Evolutionary conservation across 1,140 invertebrate species (phyloP), one percentile per base, ranked within the genome.

Genomic region (Drosophila nasuta): DNA sequence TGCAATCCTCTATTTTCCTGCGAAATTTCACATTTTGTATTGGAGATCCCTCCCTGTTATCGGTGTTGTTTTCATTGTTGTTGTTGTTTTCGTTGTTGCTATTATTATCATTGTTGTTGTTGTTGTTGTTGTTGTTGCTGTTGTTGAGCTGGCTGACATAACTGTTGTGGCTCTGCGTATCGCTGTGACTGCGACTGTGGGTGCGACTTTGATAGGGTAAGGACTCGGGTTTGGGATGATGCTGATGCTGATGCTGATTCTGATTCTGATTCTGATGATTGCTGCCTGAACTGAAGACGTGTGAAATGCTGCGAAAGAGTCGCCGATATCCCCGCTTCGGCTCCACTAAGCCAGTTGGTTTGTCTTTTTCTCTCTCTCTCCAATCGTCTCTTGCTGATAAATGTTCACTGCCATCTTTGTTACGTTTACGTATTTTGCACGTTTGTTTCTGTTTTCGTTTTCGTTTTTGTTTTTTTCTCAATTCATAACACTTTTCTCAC

Each of bases 251-350:
- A 59, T 41, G 59, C 20, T 43, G 68, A 25, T 25, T 41, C n/a
- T n/a, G n/a, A n/a, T n/a, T n/a, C 11, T 41, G 33, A 43, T n/a
- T 48, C 25, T 57, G 63, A 33, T 65, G 75, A 5, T 82, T 87
- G 68, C 57, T 69, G 60, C 88, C 88, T 5, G 77, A 15, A 54
- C 75, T 78, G 33, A 91, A 91, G 7, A 91, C 88, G 33, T 91
- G 88, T 5, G 88, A 91, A 43, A 91, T 88, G 72, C 88, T 91
- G 38, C 88, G 88, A 35, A 91, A 85, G 43, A 91, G 67, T 57
- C 88, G 85, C 51, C 88, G 89, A 75, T 91, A 90, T 10, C 82
- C 82, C 46, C 77, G 63, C 48, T 79, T 89, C 17, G 69, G 78
- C 64, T 88, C 83, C 15, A 70, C 20, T 25, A 25, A 25, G 20